phyloP scores from a whole-genome alignment of 2,888 invertebrate species.

The Melanophora roralis region DNA sequence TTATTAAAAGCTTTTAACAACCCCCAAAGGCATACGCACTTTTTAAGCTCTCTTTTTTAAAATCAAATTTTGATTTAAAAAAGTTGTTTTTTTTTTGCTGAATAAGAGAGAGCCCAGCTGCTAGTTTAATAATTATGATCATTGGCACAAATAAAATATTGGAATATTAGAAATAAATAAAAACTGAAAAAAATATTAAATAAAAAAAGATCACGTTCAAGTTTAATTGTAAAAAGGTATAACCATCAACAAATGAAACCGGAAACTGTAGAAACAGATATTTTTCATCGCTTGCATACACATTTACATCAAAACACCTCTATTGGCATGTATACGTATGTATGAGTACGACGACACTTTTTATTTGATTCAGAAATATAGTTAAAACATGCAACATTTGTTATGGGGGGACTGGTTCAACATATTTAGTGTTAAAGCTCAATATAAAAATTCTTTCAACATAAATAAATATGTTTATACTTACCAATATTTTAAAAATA shows the following conservation, averaged over 20 bases:
- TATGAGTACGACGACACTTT: not conserved
- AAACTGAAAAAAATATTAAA: not conserved
- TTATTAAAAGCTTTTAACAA: slow-evolving; percentile 41
- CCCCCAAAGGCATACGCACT: slow-evolving; percentile 36
- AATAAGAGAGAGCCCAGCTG: not conserved
- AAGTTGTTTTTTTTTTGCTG: slow-evolving; percentile 3
- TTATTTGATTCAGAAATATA: not conserved
- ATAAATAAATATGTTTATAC: not conserved
- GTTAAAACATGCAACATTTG: not conserved
- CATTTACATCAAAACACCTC: not conserved
- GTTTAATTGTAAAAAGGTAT: slow-evolving; percentile 35
- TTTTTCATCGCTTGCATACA: not conserved
- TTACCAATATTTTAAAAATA: not conserved
- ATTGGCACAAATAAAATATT: not conserved
- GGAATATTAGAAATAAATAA: not conserved
- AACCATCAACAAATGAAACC: slow-evolving; percentile 33
- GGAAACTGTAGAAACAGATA: slow-evolving; percentile 32
- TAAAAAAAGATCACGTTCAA: slow-evolving; percentile 54
- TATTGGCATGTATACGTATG: not conserved
- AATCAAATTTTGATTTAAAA: not conserved
- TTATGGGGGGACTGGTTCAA: slow-evolving; percentile 15
- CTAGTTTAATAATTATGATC: not conserved
- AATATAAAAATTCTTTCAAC: not conserved
- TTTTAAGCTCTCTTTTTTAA: not conserved
- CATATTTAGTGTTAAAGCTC: not conserved